phyloP scores from a whole-genome alignment of 2,888 invertebrate genomes.

The Sinopyrophorus schimmeli region DNA sequence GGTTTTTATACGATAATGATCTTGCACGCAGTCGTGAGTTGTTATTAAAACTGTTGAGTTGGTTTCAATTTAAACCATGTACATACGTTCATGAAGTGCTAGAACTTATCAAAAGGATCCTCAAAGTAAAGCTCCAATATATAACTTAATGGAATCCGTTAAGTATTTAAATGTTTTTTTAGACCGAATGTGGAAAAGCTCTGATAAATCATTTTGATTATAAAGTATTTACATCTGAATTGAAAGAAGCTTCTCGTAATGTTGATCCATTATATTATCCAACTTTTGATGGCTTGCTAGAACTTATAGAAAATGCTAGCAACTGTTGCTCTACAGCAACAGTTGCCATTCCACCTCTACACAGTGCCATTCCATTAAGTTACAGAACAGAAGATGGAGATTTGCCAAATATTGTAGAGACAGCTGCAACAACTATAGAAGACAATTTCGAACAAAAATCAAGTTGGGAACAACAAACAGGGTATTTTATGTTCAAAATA shows the following conservation, averaged over 20 bases:
- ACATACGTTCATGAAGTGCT: constrained; percentile 63
- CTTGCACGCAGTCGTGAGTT: constrained; percentile 63
- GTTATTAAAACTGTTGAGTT: constrained; percentile 62
- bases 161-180: constrained; percentile 2
- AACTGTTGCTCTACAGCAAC: no score
- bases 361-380: constrained; percentile 53
- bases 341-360: constrained; percentile 55
- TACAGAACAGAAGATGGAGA: constrained; percentile 42
- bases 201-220: constrained; percentile 59
- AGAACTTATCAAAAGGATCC: constrained; percentile 59
- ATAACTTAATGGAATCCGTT: no score
- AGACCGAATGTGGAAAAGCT: constrained; percentile 60
- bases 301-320: constrained; percentile 50
- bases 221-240: constrained; percentile 51
- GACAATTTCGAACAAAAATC: constrained; percentile 43
- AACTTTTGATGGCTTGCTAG: constrained; percentile 56
- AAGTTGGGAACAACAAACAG: constrained; percentile 43
- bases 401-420: constrained; percentile 31
- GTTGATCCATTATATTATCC: constrained; percentile 54
- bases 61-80: constrained; percentile 63
- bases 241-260: constrained; percentile 55
- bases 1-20: constrained; percentile 65
- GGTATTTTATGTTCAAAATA: constrained; percentile 33
- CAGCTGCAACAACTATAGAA: constrained; percentile 48
- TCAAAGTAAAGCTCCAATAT: constrained; percentile 57